A percentile compares a stretch with the other conserved stretches of the same genome.
phyloP scores from a whole-genome alignment of 2,888 invertebrate genomes.

The Drosophila falleni region DNA sequence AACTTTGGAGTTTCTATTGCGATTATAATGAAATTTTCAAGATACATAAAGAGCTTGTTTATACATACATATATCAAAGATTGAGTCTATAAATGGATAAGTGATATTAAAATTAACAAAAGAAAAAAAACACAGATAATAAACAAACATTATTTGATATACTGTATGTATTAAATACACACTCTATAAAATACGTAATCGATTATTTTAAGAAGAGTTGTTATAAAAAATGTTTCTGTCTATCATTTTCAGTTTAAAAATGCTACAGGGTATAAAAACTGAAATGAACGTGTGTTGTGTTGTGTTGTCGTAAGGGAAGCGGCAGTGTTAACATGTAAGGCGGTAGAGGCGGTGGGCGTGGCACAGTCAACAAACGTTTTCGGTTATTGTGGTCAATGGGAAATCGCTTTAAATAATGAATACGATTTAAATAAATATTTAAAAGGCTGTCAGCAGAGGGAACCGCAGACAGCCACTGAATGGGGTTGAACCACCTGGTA shows the following conservation, averaged over 20 bases:
- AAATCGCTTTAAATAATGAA: slow-evolving; percentile 78
- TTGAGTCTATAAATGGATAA: too few relatives aligned
- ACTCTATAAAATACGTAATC: too few relatives aligned
- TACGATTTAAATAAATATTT: slow-evolving; percentile 76
- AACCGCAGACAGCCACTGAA: slow-evolving; percentile 28
- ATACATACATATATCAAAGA: too few relatives aligned
- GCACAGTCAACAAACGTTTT: slow-evolving; percentile 64
- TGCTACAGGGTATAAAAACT: slow-evolving; percentile 1
- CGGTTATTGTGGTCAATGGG: slow-evolving; percentile 74
- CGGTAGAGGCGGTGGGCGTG: neutral
- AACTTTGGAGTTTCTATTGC: neutral
- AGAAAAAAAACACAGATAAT: too few relatives aligned
- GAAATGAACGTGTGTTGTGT: slow-evolving; percentile 1
- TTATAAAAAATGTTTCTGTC: neutral
- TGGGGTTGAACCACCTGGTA: slow-evolving; percentile 1
- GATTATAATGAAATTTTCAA: neutral
- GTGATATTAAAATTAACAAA: too few relatives aligned
- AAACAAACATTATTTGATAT: too few relatives aligned
- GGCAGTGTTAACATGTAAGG: neutral
- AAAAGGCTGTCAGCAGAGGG: slow-evolving; percentile 66
- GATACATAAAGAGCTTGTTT: neutral
- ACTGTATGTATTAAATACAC: too few relatives aligned
- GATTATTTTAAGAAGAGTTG: too few relatives aligned
- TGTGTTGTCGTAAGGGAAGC: neutral
- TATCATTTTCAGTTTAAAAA: neutral